phyloP scores from a whole-genome alignment of 2,888 invertebrate species.

The Acanthococcus lagerstroemiae region DNA sequence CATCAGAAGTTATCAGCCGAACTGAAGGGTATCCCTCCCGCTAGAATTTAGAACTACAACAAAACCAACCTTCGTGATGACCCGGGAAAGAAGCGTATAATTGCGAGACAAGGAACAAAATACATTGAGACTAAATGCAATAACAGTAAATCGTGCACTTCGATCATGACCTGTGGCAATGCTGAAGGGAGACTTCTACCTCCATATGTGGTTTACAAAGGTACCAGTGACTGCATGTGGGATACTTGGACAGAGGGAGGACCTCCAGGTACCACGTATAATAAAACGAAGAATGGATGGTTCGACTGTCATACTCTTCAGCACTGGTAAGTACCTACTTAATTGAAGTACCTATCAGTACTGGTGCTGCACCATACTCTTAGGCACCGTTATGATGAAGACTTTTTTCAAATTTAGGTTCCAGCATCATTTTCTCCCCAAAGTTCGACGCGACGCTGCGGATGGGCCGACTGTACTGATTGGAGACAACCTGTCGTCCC shows the following conservation, averaged over 20 bases:
- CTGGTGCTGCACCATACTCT: too few species aligned
- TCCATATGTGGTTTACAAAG: conserved; percentile 40
- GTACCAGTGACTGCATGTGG: conserved; percentile 38
- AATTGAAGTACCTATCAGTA: neutral
- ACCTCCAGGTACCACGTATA: conserved; percentile 39
- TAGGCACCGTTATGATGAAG: neutral
- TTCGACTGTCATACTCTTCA: conserved; percentile 36
- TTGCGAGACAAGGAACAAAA: conserved; percentile 38
- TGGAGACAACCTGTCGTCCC: conserved; percentile 39
- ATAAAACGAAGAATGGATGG: conserved; percentile 39
- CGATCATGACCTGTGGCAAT: conserved; percentile 40
- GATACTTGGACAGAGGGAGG: conserved; percentile 41
- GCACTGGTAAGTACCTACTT: neutral
- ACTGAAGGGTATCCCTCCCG: conserved; percentile 33
- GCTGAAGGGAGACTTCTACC: conserved; percentile 39
- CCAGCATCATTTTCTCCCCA: conserved; percentile 35
- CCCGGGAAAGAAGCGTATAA: conserved; percentile 37
- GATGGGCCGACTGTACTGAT: conserved; percentile 37
- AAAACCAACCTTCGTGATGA: conserved; percentile 40
- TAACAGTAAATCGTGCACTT: conserved; percentile 38
- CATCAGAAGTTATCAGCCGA: conserved; percentile 33
- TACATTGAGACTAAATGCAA: conserved; percentile 40
- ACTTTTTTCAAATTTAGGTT: conserved; percentile 39
- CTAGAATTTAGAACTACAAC: conserved; percentile 40
- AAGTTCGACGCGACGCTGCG: conserved; percentile 32